Conservation (phyloP, 1,140 invertebrate genomes). For the Cydia pomonella region DNA sequence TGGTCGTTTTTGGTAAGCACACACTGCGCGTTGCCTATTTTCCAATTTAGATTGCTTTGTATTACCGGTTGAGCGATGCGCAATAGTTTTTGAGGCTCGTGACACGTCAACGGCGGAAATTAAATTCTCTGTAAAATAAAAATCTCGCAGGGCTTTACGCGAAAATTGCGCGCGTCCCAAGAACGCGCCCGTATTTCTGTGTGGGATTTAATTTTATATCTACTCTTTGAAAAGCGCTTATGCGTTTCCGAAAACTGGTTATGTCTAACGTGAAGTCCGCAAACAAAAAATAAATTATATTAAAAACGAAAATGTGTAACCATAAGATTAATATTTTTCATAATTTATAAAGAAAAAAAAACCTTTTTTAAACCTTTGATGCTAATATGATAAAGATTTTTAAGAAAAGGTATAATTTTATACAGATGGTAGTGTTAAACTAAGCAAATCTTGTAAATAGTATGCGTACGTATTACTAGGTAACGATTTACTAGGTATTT, state of each 20-base stretch:
- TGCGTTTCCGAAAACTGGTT: neutral
- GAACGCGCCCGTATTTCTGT: constrained; percentile 13
- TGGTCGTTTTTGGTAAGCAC: constrained; percentile 80
- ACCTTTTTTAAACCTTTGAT: too few relatives aligned
- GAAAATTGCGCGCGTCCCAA: constrained; percentile 19
- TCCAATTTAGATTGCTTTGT: constrained; percentile 81
- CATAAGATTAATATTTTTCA: too few relatives aligned
- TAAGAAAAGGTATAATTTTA: too few relatives aligned
- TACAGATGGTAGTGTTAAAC: too few relatives aligned
- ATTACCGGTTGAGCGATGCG: constrained; percentile 79
- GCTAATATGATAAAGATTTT: too few relatives aligned
- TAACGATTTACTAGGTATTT: too few relatives aligned
- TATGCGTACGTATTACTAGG: too few relatives aligned
- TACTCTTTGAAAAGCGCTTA: neutral
- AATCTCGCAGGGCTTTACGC: constrained; percentile 32
- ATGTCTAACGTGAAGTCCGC: too few relatives aligned
- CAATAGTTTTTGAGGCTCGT: constrained; percentile 78
- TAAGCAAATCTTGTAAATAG: too few relatives aligned
- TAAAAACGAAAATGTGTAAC: too few relatives aligned
- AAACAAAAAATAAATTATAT: too few relatives aligned
- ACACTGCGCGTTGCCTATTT: constrained; percentile 80
- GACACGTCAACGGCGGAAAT: constrained; percentile 75
- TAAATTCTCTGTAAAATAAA: constrained; percentile 76
- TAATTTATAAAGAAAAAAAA: too few relatives aligned
- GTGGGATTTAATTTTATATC: neutral